Percentiles rank a stretch among this genome's conserved stretches.
These are phyloP conservation scores for Melospiza georgiana DNA, from an alignment of 2,113 vertebrate species.

Conservation along the genomic window DNA sequence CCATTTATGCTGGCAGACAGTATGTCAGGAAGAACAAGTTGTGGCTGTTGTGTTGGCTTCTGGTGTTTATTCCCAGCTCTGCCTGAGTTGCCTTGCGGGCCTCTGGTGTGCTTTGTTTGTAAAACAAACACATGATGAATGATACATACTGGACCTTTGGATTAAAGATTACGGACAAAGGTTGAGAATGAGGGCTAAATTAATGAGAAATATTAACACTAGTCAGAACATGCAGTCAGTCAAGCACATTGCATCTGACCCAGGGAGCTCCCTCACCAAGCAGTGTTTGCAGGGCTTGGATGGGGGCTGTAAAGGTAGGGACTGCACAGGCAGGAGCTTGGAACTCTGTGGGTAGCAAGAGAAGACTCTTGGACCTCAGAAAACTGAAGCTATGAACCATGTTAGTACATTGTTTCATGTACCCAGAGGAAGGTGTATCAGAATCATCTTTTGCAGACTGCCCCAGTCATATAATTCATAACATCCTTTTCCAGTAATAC, in stretches of 20 bases:
- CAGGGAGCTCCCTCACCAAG: neutral
- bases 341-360: neutral
- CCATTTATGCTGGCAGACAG: neutral
- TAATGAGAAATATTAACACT: neutral
- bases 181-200: neutral
- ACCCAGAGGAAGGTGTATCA: neutral
- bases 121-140: neutral
- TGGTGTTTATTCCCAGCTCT: neutral
- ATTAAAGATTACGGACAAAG: slow-evolving; percentile 20
- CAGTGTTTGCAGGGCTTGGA: neutral
- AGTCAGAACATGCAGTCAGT: neutral
- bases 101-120: neutral
- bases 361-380: neutral
- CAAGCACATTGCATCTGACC: neutral
- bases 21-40: neutral
- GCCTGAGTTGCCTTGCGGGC: neutral
- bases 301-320: neutral
- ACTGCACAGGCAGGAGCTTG: neutral
- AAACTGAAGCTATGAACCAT: neutral
- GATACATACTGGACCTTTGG: neutral
- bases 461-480: neutral
- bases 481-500: neutral
- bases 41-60: neutral
- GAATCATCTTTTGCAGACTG: neutral
- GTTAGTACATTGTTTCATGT: neutral